Evolutionary conservation across 2,797 vertebrate genomes (phyloP).

Genomic region (Okamejei kenojei): DNA sequence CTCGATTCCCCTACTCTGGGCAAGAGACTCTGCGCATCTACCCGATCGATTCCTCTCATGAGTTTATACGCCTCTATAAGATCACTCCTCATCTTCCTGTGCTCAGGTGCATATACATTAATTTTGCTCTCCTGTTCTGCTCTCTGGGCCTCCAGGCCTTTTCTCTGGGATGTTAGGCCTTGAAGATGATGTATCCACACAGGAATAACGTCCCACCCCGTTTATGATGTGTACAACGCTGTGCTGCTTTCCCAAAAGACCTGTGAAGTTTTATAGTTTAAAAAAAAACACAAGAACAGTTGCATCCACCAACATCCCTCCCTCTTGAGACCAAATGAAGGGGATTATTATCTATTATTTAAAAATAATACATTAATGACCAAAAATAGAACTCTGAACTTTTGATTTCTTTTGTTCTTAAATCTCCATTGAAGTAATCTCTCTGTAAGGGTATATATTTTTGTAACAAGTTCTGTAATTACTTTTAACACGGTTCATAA

Average conservation of each 20-base stretch:
- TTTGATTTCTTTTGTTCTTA: slow-evolving; percentile 56
- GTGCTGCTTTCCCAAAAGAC: not conserved
- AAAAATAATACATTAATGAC: slow-evolving; percentile 55
- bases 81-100: too few species aligned
- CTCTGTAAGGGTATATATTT: slow-evolving; percentile 93
- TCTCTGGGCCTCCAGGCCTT: slow-evolving; percentile 55
- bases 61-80: too few species aligned
- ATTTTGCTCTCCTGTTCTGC: not conserved
- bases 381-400: slow-evolving; percentile 51
- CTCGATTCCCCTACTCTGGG: too few species aligned
- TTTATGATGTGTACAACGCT: not conserved
- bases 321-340: slow-evolving; percentile 40
- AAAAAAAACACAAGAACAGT: not conserved
- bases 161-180: slow-evolving; percentile 64
- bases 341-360: slow-evolving; percentile 62
- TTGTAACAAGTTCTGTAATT: slow-evolving; percentile 87
- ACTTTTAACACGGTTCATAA: slow-evolving; percentile 66
- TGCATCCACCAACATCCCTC: slow-evolving; percentile 7
- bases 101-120: too few species aligned
- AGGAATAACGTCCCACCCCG: not conserved
- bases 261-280: not conserved
- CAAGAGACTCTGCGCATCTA: too few species aligned
- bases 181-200: slow-evolving; percentile 40
- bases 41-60: too few species aligned
- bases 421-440: slow-evolving; percentile 46